These are phyloP conservation scores for Dryoscopus gambensis DNA, from an alignment of 2,113 vertebrate species.

Conservation along the genomic window DNA sequence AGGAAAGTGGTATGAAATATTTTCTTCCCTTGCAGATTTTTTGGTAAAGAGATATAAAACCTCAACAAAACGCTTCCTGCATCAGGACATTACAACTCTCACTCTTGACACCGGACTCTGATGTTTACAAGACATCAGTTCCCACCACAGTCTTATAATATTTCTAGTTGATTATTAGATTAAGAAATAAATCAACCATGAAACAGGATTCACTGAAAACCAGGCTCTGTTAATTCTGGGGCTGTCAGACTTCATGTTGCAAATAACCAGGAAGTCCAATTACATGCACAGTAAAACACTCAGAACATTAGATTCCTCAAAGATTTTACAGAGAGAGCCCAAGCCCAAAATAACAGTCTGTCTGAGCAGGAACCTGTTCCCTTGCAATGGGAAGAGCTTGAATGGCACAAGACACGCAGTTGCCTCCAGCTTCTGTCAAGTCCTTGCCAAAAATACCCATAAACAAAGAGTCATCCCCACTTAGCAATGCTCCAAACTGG, in stretches of 20 bases:
- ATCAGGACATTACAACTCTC: not conserved
- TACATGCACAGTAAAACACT: not conserved
- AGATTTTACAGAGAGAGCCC: not conserved
- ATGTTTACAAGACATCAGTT: not conserved
- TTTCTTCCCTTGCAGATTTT: not conserved
- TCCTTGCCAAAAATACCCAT: not conserved
- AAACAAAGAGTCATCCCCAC: not conserved
- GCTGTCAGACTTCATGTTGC: not conserved
- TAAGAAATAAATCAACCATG: conserved; percentile 7
- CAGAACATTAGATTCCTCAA: not conserved
- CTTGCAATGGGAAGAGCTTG: not conserved
- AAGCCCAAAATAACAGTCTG: not conserved
- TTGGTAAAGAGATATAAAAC: not conserved
- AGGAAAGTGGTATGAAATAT: not conserved
- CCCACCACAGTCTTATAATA: not conserved
- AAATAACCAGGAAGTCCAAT: conserved; percentile 21
- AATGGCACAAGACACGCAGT: not conserved
- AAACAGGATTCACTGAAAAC: conserved; percentile 30
- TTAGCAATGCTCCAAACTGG: not conserved
- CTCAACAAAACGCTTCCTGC: not conserved
- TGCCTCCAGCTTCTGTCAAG: not conserved
- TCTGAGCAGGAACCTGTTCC: not conserved
- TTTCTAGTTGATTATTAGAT: conserved; percentile 25
- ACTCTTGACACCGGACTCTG: not conserved
- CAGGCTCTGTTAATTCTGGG: not conserved